These are phyloP conservation scores for Cynopterus brachyotis DNA, from an alignment of 2,113 vertebrate species.

Conservation along the genomic window DNA sequence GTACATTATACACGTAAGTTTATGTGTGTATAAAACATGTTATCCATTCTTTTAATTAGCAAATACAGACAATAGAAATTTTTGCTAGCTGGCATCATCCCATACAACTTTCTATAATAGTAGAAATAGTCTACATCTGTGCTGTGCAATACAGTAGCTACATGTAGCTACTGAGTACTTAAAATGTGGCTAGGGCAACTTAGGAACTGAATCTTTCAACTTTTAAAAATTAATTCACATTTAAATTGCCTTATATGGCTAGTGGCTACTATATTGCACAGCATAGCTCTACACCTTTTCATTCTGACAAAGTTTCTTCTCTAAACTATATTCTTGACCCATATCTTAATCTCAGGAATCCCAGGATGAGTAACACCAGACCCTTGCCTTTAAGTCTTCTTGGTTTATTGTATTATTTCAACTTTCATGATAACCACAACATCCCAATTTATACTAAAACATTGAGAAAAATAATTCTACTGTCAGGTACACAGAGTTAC, in stretches of 20 bases:
- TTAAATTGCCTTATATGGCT: background rate
- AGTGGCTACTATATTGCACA: background rate
- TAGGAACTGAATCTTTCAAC: background rate
- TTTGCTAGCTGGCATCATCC: background rate
- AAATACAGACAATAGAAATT: background rate
- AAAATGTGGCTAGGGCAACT: background rate
- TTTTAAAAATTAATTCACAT: background rate
- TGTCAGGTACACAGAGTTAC: background rate
- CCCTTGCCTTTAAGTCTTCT: background rate
- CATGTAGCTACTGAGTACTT: background rate
- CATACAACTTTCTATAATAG: background rate
- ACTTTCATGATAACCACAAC: background rate
- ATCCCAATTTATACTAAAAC: background rate
- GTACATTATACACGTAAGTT: no score
- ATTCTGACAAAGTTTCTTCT: background rate
- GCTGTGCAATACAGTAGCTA: background rate
- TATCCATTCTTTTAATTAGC: background rate
- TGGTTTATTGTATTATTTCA: slow-evolving; percentile 13
- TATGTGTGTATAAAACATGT: background rate
- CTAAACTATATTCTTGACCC: background rate
- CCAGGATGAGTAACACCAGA: background rate
- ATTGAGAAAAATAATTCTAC: background rate
- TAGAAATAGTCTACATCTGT: background rate
- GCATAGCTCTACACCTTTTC: background rate
- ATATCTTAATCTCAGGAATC: background rate